Base-by-base conservation (phyloP, 37 sponge, comb jelly and placozoan genomes). In the Diacarnus erythraeanus region DNA sequence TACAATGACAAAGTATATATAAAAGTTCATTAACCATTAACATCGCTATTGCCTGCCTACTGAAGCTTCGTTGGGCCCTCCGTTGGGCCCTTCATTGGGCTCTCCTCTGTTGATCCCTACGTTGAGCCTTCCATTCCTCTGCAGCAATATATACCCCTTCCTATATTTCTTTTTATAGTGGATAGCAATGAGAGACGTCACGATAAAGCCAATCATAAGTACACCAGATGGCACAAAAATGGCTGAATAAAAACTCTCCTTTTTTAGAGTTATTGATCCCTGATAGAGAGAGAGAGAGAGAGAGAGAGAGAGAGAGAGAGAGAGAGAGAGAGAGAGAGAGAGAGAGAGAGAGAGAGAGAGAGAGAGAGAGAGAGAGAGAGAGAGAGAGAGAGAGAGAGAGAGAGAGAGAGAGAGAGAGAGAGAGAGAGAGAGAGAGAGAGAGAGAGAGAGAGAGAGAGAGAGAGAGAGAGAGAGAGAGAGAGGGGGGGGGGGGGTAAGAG, bases 401-500 rank as follows among this genome's bases (percentile, higher is more conserved):
- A 31, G 68, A 64, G 79, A 78, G 79, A 78, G 67, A 63, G 68
- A 64, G 79, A 78, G 79, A 64, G 79, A 39, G 79, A 78, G 69
- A 39, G 68, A 64, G 79, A 64, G 79, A 78, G 68, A 40, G 68
- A 65, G 79, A 78, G 79, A 78, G 67, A 63, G 68, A 64, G 79
- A 42, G 79, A 64, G 79, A 39, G 80, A 80, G 71, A 51, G 71
- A 69, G 71, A 31, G 80, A 69, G 71, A 56, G 71, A 33, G 76
- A 51, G 38, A 58, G 59, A 10, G 56, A 33, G 38, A 69, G 56
- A 17, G 56, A 54, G 76, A 75, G 59, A 54, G 59, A 54, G 59
- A 54, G 59, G 38, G 59, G 54, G 59, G n/a, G 25, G 56, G 56
- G 56, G 56, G 17, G 17, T 54, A 54, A 20, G 56, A 54, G 56